These are phyloP conservation scores for Hyposmocoma kahamanoa DNA, from an alignment of 1,140 invertebrate species.

Conservation along the genomic window DNA sequence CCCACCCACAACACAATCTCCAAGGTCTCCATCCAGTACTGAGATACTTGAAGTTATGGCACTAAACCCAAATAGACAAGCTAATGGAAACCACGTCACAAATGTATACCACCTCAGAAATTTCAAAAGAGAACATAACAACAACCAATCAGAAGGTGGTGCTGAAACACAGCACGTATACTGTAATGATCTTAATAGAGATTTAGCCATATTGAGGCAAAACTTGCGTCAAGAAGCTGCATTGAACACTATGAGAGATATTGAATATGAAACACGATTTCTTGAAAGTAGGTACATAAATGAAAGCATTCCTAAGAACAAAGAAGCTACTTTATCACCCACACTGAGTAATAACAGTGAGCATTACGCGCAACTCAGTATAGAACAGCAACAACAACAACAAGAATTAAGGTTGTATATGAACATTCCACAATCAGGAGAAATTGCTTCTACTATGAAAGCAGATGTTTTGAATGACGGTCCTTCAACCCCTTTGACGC, in stretches of 20 bases:
- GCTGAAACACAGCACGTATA: slow-evolving; percentile 51
- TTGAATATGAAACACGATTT: slow-evolving; percentile 56
- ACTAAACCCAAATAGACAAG: slow-evolving; percentile 52
- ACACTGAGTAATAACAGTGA: slow-evolving; percentile 62
- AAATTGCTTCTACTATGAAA: slow-evolving; percentile 28
- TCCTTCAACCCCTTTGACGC: slow-evolving; percentile 48
- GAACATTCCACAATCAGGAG: slow-evolving; percentile 75
- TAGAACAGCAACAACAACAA: slow-evolving; percentile 62
- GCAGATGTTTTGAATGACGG: slow-evolving; percentile 34
- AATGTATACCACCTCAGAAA: slow-evolving; percentile 69
- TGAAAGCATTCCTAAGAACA: slow-evolving; percentile 38
- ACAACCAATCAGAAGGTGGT: slow-evolving; percentile 54
- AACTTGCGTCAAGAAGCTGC: slow-evolving; percentile 63
- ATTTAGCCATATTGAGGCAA: slow-evolving; percentile 57
- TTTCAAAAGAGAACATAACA: slow-evolving; percentile 70
- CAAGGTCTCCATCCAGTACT: slow-evolving; percentile 71
- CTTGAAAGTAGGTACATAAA: slow-evolving; percentile 47
- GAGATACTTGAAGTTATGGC: slow-evolving; percentile 72
- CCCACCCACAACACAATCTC: slow-evolving; percentile 54
- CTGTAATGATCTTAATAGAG: slow-evolving; percentile 58
- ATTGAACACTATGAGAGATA: slow-evolving; percentile 56
- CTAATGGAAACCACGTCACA: slow-evolving; percentile 54
- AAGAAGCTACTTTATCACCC: slow-evolving; percentile 51
- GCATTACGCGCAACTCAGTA: slow-evolving; percentile 72
- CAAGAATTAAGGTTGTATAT: slow-evolving; percentile 76